Conservation (phyloP, 64 coral and sea anemone species). For the Montipora cactus region DNA sequence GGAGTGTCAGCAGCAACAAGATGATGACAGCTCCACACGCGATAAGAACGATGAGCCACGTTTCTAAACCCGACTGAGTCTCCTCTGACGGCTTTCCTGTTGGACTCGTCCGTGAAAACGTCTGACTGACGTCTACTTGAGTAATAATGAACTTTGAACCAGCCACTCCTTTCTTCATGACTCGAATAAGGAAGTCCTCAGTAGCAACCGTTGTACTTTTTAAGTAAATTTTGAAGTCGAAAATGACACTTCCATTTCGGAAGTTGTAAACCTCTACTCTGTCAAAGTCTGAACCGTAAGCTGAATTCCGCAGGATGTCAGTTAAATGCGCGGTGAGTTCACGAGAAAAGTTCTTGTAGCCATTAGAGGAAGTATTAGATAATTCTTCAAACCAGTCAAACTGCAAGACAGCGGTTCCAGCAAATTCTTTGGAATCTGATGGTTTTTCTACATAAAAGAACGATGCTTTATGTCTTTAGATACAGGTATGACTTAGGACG, state of each 20-base stretch:
- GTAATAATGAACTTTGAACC: not conserved
- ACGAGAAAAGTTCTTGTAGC: not conserved
- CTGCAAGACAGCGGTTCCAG: not conserved
- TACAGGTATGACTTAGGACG: no score
- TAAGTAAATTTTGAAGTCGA: slow-evolving; percentile 22
- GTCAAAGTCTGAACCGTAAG: not conserved
- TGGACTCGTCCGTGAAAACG: not conserved
- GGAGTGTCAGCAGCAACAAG: not conserved
- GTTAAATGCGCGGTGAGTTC: not conserved
- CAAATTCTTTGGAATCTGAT: not conserved
- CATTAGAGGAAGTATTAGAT: not conserved
- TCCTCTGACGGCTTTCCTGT: not conserved
- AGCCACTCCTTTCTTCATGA: slow-evolving; percentile 1
- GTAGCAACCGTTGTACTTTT: not conserved
- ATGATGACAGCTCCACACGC: not conserved
- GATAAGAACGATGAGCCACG: not conserved
- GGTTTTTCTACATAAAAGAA: not conserved
- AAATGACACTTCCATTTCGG: not conserved
- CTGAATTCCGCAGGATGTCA: not conserved
- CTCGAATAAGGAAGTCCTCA: not conserved
- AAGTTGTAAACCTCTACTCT: not conserved
- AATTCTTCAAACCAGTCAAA: not conserved
- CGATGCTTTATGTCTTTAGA: no score
- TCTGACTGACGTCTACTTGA: not conserved
- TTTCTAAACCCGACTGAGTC: not conserved